Conservation (phyloP, 2,888 invertebrate species). For the Ormyrus pomaceus region DNA sequence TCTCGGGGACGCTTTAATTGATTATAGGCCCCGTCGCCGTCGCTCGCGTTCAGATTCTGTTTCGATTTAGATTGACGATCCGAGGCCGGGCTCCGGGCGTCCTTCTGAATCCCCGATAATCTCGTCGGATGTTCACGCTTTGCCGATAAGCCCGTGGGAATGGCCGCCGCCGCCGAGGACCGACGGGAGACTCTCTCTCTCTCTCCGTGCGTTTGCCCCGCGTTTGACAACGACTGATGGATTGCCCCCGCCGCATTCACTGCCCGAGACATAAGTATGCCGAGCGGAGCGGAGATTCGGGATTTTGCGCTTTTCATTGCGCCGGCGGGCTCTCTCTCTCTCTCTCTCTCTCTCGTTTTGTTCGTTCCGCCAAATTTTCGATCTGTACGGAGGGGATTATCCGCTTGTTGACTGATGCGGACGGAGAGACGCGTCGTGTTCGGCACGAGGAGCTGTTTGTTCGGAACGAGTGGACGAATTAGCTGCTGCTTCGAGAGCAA, state of each 20-base stretch:
- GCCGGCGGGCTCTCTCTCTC: not conserved
- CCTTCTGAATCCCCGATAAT: slow-evolving; percentile 60
- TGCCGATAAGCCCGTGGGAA: slow-evolving; percentile 64
- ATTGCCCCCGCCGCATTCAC: slow-evolving; percentile 60
- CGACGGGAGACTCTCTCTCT: slow-evolving; percentile 6
- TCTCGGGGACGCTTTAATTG: slow-evolving; percentile 37
- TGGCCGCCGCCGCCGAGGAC: slow-evolving; percentile 33
- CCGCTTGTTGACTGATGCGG: not conserved
- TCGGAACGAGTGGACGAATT: too few species aligned
- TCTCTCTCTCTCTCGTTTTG: not conserved
- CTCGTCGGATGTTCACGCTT: slow-evolving; percentile 63
- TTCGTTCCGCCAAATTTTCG: not conserved
- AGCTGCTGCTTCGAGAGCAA: too few species aligned
- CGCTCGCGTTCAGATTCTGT: slow-evolving; percentile 29
- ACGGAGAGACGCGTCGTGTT: too few species aligned
- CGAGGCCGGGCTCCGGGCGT: not conserved
- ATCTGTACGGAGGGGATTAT: not conserved
- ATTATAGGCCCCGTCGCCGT: slow-evolving; percentile 19
- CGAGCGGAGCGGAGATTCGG: not conserved
- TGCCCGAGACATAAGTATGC: slow-evolving; percentile 50
- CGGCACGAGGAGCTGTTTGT: too few species aligned
- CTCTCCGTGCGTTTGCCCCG: slow-evolving; percentile 25
- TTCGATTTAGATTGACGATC: slow-evolving; percentile 53
- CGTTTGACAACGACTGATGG: slow-evolving; percentile 60
- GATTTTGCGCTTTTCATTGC: not conserved